Conservation (phyloP, 2,888 invertebrate species). For the Belgica antarctica region DNA sequence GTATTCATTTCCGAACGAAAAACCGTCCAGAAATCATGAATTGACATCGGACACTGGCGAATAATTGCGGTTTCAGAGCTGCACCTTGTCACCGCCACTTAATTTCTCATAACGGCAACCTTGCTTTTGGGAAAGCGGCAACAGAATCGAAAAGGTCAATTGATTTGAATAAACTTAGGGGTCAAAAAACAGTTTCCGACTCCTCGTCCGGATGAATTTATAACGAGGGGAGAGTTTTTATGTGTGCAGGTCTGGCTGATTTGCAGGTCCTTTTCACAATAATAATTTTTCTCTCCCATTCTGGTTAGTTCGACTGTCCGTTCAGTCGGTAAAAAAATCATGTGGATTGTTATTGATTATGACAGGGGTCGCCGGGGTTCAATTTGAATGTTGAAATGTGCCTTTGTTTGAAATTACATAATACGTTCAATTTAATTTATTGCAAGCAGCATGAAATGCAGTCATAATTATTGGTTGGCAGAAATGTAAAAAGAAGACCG, state of each 20-base stretch:
- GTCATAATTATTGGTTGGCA: not conserved
- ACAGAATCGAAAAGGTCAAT: slow-evolving; percentile 35
- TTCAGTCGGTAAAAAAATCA: slow-evolving; percentile 33
- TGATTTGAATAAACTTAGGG: slow-evolving; percentile 41
- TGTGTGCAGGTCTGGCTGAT: slow-evolving; percentile 40
- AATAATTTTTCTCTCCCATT: slow-evolving; percentile 23
- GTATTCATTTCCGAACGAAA: not conserved
- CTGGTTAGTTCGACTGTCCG: slow-evolving; percentile 11
- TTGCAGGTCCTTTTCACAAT: slow-evolving; percentile 31
- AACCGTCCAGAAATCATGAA: not conserved
- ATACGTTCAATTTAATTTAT: slow-evolving; percentile 21
- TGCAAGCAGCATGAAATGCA: not conserved
- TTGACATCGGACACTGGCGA: not conserved
- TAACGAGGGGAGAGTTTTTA: slow-evolving; percentile 38
- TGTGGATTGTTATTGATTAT: slow-evolving; percentile 39
- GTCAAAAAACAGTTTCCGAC: slow-evolving; percentile 2
- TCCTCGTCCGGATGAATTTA: slow-evolving; percentile 11
- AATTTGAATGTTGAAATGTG: slow-evolving; percentile 8
- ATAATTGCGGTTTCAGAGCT: slow-evolving; percentile 12
- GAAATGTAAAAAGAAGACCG: not conserved
- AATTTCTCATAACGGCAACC: not conserved
- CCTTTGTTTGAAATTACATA: slow-evolving; percentile 3
- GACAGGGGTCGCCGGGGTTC: slow-evolving; percentile 6
- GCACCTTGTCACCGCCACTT: not conserved
- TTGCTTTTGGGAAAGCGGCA: slow-evolving; percentile 1